A percentile compares a stretch with the other conserved stretches of the same genome.
These are phyloP conservation scores for Acanthurus lineatus DNA, from an alignment of 2,797 vertebrate genomes.

Conservation along the genomic window DNA sequence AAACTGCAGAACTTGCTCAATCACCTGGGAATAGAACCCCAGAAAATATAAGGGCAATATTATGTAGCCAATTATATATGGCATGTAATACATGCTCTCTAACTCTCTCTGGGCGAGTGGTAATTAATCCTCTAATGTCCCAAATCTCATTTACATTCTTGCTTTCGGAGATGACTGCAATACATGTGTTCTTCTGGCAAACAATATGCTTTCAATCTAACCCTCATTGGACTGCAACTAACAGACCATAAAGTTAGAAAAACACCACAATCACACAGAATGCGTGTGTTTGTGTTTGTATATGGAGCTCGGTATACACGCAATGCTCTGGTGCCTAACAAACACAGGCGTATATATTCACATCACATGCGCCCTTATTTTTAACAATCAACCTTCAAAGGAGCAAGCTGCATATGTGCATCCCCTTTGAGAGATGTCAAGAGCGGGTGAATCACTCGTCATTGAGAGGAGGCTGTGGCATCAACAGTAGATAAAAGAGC, in stretches of 20 bases:
- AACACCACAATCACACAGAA: conserved; percentile 22
- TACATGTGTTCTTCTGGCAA: conserved; percentile 64
- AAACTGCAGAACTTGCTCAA: background rate
- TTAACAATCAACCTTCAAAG: conserved; percentile 53
- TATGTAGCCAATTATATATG: conserved; percentile 51
- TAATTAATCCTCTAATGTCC: conserved; percentile 66
- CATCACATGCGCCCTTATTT: conserved; percentile 8
- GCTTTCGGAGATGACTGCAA: conserved; percentile 42
- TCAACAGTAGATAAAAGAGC: conserved; percentile 42
- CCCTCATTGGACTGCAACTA: conserved; percentile 35
- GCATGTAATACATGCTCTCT: conserved; percentile 48
- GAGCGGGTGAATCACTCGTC: conserved; percentile 42
- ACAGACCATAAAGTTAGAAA: conserved; percentile 35
- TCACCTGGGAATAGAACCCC: conserved; percentile 53
- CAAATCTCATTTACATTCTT: conserved; percentile 49
- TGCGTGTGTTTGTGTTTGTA: conserved; percentile 43
- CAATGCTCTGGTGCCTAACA: conserved; percentile 38
- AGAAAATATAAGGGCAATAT: conserved; percentile 35
- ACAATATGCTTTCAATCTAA: conserved; percentile 49
- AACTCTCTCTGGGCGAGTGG: conserved; percentile 21
- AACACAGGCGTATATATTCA: conserved; percentile 28
- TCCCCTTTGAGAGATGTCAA: conserved; percentile 31
- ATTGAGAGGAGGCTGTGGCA: conserved; percentile 34
- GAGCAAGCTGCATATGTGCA: background rate
- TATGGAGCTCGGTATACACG: conserved; percentile 34